These are phyloP conservation scores for Formicarius rufipectus DNA, from an alignment of 2,113 vertebrate genomes.

Conservation along the genomic window DNA sequence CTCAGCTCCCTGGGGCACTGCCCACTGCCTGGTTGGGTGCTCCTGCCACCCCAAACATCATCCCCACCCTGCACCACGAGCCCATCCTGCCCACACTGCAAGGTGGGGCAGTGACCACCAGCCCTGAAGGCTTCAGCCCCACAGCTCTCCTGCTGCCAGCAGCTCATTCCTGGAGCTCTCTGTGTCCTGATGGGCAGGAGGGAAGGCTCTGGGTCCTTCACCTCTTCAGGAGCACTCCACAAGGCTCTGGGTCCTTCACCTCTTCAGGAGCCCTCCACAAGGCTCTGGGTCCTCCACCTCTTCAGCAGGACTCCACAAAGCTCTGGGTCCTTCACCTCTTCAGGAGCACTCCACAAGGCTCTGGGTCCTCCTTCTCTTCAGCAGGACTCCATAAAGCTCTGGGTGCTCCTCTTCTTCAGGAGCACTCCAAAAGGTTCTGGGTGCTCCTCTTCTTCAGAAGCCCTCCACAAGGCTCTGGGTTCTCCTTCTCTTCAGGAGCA, in stretches of 20 bases:
- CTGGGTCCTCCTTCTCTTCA: not conserved
- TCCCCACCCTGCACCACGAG: conserved; percentile 21
- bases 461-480: not conserved
- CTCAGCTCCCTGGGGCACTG: not conserved
- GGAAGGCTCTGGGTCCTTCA: not conserved
- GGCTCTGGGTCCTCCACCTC: not conserved
- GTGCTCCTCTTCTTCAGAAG: not conserved
- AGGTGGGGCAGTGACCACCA: not conserved
- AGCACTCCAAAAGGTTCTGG: not conserved
- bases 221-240: not conserved
- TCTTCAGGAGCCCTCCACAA: not conserved
- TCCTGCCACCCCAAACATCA: not conserved
- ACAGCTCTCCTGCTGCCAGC: not conserved
- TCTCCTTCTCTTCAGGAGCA: not conserved
- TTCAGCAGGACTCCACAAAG: not conserved
- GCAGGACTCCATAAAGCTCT: not conserved
- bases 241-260: not conserved
- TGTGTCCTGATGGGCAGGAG: not conserved
- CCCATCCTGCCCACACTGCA: not conserved
- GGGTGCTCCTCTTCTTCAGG: not conserved
- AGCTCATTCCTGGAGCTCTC: not conserved
- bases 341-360: not conserved
- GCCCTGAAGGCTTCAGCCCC: not conserved
- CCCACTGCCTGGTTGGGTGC: not conserved
- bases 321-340: not conserved